phyloP scores from a whole-genome alignment of 2,888 invertebrate species.

The Malthinus seriepunctatus region DNA sequence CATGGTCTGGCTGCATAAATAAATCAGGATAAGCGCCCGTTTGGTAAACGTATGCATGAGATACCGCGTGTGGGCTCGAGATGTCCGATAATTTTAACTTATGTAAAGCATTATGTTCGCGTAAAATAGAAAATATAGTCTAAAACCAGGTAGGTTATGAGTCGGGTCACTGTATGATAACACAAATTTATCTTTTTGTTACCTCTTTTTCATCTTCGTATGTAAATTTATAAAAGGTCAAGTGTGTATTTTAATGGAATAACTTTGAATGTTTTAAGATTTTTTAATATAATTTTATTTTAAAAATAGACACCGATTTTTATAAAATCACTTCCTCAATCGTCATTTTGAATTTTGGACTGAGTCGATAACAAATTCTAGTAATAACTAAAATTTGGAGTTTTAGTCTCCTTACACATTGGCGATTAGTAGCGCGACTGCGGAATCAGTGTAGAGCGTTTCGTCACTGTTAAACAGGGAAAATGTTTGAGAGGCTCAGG shows the following conservation, averaged over 20 bases:
- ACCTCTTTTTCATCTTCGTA: background rate
- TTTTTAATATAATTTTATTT: background rate
- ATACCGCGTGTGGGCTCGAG: slow-evolving; percentile 44
- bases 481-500: too few relatives aligned
- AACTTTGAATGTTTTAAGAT: background rate
- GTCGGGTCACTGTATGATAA: slow-evolving; percentile 23
- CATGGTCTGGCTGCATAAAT: slow-evolving; percentile 41
- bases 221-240: background rate
- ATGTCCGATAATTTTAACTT: slow-evolving; percentile 50
- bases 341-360: too few relatives aligned
- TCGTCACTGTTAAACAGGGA: too few relatives aligned
- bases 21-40: slow-evolving; percentile 45
- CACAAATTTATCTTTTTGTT: slow-evolving; percentile 13
- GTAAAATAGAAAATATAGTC: slow-evolving; percentile 39
- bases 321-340: too few relatives aligned
- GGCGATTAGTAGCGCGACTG: too few relatives aligned
- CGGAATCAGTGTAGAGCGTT: too few relatives aligned
- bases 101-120: slow-evolving; percentile 46
- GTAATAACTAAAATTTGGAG: too few relatives aligned
- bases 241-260: background rate
- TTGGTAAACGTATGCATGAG: slow-evolving; percentile 43
- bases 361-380: too few relatives aligned
- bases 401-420: too few relatives aligned
- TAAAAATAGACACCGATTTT: background rate
- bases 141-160: slow-evolving; percentile 10